Evolutionary conservation across 1,140 invertebrate species (phyloP), one percentile per base, ranked within the genome.

Genomic region (Megalopta genalis): DNA sequence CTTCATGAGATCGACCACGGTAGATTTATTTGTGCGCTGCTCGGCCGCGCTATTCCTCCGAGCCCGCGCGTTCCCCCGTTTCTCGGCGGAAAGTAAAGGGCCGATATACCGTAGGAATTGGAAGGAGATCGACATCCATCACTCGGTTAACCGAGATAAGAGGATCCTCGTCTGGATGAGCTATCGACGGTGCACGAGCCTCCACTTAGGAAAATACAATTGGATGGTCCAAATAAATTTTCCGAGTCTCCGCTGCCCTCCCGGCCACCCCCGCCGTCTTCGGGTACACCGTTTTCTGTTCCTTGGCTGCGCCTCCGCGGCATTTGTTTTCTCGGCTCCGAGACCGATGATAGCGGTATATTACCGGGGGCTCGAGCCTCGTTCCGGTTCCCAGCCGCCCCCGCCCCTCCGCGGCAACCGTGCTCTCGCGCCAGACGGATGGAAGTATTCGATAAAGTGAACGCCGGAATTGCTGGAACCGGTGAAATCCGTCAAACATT

Each of bases 121-220:
- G 78, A 82, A 85, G 84, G 86, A 86, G 87, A 86, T 88, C 83
- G 83, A 78, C 86, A 90, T 91, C 85, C 85, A 90, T 90, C 89
- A 91, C 85, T 82, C 83, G 83, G 88, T 90, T 90, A 90, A 87
- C 82, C 79, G 77, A 88, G 88, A 88, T 90, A 90, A 90, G 88
- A 90, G 82, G 76, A 63, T 76, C 64, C 83, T 87, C 82, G 32
- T 59, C 76, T 85, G 82, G 86, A 89, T 89, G 87, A 89, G 81
- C 84, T 86, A 86, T 89, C 87, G 89, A 87, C 85, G 84, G 85
- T 83, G 86, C 77, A 71, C 83, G 80, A 77, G 79, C 79, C 89
- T 88, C 88, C 84, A 90, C 86, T 88, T 89, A 87, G 81, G 86
- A 90, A 86, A 90, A 87, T 90, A 89, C 86, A 90, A 89, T 89